A percentile compares a stretch with the other conserved stretches of the same genome.
Conservation (phyloP, 2,888 invertebrate genomes). For the Lumbricus terrestris region DNA sequence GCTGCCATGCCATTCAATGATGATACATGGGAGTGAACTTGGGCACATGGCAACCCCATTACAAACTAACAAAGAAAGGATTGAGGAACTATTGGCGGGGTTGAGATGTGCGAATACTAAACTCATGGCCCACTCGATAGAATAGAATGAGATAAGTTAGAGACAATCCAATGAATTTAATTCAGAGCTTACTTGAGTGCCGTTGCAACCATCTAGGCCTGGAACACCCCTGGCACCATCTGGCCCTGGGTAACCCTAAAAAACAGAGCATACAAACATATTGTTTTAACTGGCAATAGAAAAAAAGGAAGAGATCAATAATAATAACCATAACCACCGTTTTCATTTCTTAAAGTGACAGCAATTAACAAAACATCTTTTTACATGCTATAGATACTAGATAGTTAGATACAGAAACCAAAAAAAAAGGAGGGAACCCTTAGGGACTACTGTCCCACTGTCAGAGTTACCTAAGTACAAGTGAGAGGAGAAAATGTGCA, state of each 20-base stretch:
- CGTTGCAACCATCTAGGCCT: slow-evolving; percentile 4
- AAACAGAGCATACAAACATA: background rate
- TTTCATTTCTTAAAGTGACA: too few relatives aligned
- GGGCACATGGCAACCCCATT: background rate
- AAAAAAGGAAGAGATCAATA: too few relatives aligned
- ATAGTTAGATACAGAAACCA: too few relatives aligned
- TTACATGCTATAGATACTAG: too few relatives aligned
- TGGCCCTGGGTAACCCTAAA: background rate
- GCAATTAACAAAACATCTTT: too few relatives aligned
- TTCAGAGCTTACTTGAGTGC: background rate
- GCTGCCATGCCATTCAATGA: background rate
- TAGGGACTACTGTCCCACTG: too few relatives aligned
- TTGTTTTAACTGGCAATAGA: too few relatives aligned
- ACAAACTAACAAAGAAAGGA: background rate
- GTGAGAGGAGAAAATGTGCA: too few relatives aligned
- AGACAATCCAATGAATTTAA: background rate
- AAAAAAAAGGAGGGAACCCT: too few relatives aligned
- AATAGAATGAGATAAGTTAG: background rate
- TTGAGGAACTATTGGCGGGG: background rate
- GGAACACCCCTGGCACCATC: background rate
- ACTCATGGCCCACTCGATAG: background rate
- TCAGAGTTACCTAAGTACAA: too few relatives aligned
- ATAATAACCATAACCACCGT: too few relatives aligned
- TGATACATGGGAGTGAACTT: background rate
- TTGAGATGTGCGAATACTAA: background rate